Evolutionary conservation across 2,797 vertebrate species (phyloP).

Genomic region (Trichosurus vulpecula): DNA sequence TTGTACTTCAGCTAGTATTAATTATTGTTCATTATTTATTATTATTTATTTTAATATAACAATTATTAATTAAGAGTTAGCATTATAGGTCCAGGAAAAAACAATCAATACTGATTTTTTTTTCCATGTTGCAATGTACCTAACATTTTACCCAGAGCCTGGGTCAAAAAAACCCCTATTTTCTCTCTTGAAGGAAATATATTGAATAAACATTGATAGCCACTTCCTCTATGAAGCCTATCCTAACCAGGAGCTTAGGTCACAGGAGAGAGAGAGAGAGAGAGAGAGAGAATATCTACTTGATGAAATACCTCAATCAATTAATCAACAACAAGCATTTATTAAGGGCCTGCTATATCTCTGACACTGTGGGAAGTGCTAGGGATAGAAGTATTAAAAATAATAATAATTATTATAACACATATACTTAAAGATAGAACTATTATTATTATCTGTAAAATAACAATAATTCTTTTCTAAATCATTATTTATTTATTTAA

Average conservation of each 20-base stretch:
- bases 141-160: background rate
- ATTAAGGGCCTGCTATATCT: background rate
- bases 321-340: background rate
- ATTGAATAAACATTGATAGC: background rate
- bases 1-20: background rate
- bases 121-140: background rate
- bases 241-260: background rate
- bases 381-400: background rate
- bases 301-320: background rate
- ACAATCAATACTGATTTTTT: background rate
- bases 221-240: background rate
- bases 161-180: background rate
- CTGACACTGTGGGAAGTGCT: background rate
- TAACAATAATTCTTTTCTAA: background rate
- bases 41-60: too few relatives aligned
- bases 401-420: background rate
- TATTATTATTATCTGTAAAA: background rate
- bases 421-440: background rate
- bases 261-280: too few relatives aligned
- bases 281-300: background rate
- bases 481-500: too few relatives aligned
- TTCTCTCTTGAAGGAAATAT: background rate
- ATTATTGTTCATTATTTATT: too few relatives aligned
- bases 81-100: background rate
- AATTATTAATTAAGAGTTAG: background rate